These are phyloP conservation scores for Pteria penguin DNA, from an alignment of 2,888 invertebrate species.

Conservation along the genomic window DNA sequence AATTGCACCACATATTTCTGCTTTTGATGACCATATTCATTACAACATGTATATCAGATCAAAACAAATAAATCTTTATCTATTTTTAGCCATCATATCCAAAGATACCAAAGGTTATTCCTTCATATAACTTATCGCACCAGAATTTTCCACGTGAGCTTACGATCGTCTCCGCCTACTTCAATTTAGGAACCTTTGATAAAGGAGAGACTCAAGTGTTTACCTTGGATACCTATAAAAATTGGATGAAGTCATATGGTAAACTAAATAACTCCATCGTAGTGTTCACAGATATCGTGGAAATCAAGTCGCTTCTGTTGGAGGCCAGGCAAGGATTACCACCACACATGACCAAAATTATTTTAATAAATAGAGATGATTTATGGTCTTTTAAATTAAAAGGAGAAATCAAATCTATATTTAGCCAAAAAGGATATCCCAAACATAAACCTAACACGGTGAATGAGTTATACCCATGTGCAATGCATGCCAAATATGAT, in stretches of 20 bases:
- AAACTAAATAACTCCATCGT: constrained; percentile 67
- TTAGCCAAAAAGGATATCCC: constrained; percentile 65
- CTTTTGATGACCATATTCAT: too few species aligned
- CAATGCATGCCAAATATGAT: constrained; percentile 77
- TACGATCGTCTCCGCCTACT: constrained; percentile 68
- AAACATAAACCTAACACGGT: constrained; percentile 70
- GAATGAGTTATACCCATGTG: constrained; percentile 68
- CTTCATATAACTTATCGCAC: constrained; percentile 13
- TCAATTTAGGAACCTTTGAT: constrained; percentile 58
- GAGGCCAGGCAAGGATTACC: constrained; percentile 47
- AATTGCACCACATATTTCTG: too few species aligned
- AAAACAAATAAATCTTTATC: too few species aligned
- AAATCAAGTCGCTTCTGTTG: constrained; percentile 52
- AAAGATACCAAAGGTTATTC: not conserved
- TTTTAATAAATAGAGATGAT: constrained; percentile 49
- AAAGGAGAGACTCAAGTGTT: constrained; percentile 46
- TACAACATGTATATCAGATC: too few species aligned
- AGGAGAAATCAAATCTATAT: constrained; percentile 58
- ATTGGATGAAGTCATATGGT: constrained; percentile 69
- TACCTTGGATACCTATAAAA: constrained; percentile 52
- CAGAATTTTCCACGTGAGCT: constrained; percentile 47
- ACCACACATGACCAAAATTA: constrained; percentile 49
- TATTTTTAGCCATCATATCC: constrained; percentile 20
- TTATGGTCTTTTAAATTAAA: constrained; percentile 66
- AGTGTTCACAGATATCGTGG: constrained; percentile 62